Percentiles rank a stretch among this genome's conserved stretches.
phyloP scores from a whole-genome alignment of 2,888 invertebrate genomes.

The Agonopterix subpropinquella region DNA sequence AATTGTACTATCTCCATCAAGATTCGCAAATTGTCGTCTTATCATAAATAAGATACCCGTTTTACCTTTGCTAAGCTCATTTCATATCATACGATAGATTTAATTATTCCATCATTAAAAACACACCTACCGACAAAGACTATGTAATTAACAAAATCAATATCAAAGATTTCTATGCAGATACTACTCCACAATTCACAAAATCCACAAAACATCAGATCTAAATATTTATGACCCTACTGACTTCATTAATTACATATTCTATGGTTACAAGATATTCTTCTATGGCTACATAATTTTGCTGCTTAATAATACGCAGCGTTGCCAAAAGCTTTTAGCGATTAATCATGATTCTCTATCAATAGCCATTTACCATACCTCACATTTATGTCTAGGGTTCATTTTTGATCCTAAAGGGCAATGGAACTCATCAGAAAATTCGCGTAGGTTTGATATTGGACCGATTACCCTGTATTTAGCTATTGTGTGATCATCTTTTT shows the following conservation, averaged over 20 bases:
- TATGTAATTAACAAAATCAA: constrained; percentile 6
- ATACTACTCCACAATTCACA: neutral
- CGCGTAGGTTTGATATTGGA: constrained; percentile 88
- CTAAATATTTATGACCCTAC: neutral
- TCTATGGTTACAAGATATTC: neutral
- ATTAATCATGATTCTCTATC: neutral
- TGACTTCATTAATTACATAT: constrained; percentile 4
- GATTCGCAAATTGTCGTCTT: neutral
- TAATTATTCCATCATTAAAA: constrained; percentile 6
- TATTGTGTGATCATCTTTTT: constrained; percentile 95
- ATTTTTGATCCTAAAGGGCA: constrained; percentile 85
- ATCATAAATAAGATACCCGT: constrained; percentile 25
- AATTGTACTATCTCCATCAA: too few relatives aligned
- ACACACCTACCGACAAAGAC: constrained; percentile 4
- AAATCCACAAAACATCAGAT: neutral
- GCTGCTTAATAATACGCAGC: neutral
- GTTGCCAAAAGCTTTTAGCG: neutral
- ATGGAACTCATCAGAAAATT: constrained; percentile 87
- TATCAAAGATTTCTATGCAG: neutral
- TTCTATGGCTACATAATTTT: neutral
- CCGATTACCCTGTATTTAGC: constrained; percentile 91
- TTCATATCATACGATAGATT: constrained; percentile 18
- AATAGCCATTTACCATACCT: constrained; percentile 82
- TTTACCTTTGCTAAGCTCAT: constrained; percentile 32
- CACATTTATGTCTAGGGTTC: constrained; percentile 91